Evolutionary conservation across 2,113 vertebrate species (phyloP).

Genomic region (Ailuropoda melanoleuca): DNA sequence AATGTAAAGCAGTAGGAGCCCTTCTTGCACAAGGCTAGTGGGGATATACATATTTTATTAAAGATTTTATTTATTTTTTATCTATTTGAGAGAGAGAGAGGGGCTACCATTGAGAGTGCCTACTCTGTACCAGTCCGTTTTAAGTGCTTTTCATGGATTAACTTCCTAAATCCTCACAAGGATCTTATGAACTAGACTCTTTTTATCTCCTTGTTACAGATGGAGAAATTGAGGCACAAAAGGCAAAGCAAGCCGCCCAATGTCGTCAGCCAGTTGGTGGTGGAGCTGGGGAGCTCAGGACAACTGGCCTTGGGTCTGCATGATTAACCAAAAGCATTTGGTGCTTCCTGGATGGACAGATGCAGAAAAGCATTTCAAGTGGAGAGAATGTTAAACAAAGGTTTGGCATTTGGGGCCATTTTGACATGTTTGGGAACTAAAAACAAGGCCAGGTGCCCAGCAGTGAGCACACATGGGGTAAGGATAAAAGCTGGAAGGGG

Average conservation of each 20-base stretch:
- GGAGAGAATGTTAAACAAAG: background rate
- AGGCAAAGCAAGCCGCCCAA: background rate
- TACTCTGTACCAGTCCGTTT: background rate
- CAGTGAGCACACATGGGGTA: rapidly evolving
- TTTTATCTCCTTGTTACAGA: background rate
- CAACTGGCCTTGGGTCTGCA: background rate
- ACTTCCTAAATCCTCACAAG: background rate
- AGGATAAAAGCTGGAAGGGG: too few species aligned
- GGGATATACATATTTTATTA: too few species aligned
- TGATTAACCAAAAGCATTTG: background rate
- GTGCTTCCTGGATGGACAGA: background rate
- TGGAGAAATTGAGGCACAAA: background rate
- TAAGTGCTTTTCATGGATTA: background rate
- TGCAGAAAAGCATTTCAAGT: background rate
- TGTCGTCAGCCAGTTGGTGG: background rate
- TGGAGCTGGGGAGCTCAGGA: background rate
- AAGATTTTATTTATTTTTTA: background rate
- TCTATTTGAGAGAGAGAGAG: background rate
- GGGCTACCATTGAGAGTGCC: rapidly evolving
- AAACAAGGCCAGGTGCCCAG: background rate
- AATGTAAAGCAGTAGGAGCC: background rate
- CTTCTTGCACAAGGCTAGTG: too few species aligned
- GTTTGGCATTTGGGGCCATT: rapidly evolving
- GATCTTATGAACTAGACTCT: background rate
- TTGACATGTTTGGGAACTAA: background rate